Percentiles rank a stretch among this genome's conserved stretches.
phyloP scores from a whole-genome alignment of 2,888 invertebrate species.

The Eristalinus sepulchralis region DNA sequence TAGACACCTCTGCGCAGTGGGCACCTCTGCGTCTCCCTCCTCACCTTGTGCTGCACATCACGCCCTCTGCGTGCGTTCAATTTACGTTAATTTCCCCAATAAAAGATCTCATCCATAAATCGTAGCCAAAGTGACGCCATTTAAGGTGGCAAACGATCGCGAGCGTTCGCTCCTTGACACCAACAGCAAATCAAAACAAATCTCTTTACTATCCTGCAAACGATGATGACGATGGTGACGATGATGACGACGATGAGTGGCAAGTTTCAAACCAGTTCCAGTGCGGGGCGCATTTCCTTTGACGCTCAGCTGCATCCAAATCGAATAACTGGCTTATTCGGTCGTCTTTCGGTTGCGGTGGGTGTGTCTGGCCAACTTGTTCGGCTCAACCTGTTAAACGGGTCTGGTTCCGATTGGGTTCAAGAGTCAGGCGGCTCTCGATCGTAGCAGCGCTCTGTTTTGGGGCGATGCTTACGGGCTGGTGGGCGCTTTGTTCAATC shows the following conservation, averaged over 20 bases:
- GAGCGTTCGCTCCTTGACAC: constrained; percentile 17
- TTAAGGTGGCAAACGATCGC: constrained; percentile 17
- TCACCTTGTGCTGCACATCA: neutral
- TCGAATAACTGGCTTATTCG: constrained; percentile 17
- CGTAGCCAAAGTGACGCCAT: constrained; percentile 23
- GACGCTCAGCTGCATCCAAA: neutral
- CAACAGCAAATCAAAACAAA: constrained; percentile 40
- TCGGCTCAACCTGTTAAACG: constrained; percentile 27
- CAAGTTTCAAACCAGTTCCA: constrained; percentile 12
- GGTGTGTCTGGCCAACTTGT: constrained; percentile 35
- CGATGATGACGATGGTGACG: neutral
- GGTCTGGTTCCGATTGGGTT: constrained; percentile 1
- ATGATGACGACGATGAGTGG: neutral
- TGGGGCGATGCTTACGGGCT: neutral
- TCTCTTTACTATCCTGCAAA: constrained; percentile 2
- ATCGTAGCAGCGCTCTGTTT: neutral
- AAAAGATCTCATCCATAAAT: constrained; percentile 12
- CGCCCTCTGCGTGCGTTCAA: neutral
- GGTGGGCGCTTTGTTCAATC: constrained; percentile 3
- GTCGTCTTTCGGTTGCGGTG: constrained; percentile 19
- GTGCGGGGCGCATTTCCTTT: constrained; percentile 1
- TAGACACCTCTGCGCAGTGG: neutral
- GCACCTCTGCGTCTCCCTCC: neutral
- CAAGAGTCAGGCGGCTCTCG: constrained; percentile 20
- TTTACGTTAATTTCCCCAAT: neutral